Evolutionary conservation across 2,797 vertebrate genomes (phyloP), one percentile per base, ranked within the genome.

Genomic region (Ctenopoma multispine): DNA sequence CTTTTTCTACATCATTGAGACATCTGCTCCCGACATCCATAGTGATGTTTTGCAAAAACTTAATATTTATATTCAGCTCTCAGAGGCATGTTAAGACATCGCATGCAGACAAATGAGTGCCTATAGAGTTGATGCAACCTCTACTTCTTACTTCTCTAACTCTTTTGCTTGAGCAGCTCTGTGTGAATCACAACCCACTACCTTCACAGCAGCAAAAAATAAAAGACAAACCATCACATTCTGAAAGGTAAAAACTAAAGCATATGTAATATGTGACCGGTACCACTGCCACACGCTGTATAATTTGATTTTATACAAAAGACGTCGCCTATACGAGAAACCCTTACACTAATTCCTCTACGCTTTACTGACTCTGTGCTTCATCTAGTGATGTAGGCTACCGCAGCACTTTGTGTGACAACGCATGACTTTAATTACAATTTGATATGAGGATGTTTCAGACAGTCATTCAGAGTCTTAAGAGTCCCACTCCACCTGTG

Each of bases 101-200:
- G 90, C 92, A 92, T 92, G 92, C 80, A 68, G 81, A 83, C 64
- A 82, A 89, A 85, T n/a, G 75, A 89, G 88, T 89, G 89, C 90
- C 92, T 91, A 60, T 41, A 73, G 77, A 82, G 84, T 78, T 72
- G 81, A 83, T 83, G 85, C 86, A 83, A 85, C 80, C 77, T 91
- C 84, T 31, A 86, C 77, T 53, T 79, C 70, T 68, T 72, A 72
- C 48, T 79, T 54, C 77, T 89, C 75, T 50, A 66, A 79, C 68
- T 67, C 68, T n/a, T n/a, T 69, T 54, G 61, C 79, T 80, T 63
- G 34, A 76, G 46, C 53, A 61, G 53, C 65, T 75, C 66, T 40
- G 1, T 67, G 69, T 79, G 54, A 54, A 59, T 84, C 50, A 77
- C 83, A 65, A 68, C 78, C 29, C 21, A 74, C 59, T 61, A 83